Base-by-base conservation (phyloP, 2,113 vertebrate genomes). In the Poecilia latipinna region DNA sequence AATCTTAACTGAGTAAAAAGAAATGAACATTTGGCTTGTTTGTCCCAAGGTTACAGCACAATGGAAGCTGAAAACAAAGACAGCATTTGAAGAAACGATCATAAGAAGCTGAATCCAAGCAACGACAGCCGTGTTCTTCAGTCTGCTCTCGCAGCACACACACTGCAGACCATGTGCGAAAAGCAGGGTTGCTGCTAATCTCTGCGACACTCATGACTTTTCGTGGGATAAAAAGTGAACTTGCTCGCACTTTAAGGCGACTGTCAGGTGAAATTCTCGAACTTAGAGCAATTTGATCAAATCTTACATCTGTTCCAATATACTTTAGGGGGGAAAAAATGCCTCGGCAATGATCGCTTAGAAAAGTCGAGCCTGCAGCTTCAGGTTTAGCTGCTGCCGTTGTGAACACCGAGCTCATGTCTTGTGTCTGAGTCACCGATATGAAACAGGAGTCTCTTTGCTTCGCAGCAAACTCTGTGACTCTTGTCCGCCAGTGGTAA, bases 381-480 rank as follows among this genome's bases (percentile, higher is more conserved):
- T 44, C 0, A 3, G 65, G 67, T 64, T 57, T 44, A 29, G 8
- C 28, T 7, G 61, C 15, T 39, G 44, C 60, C 24, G 63, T 35
- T 26, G 62, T 42, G 31, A 33, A 61, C 22, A 17, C 22, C 22
- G 32, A 37, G 29, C 67, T 68, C 57, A 33, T 33, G 48, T 62
- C 54, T 69, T 0, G 12, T 2, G 26, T 70, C 68, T 76, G 81
- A 84, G 73, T 86, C 79, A 76, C 26, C 8, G n/a, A n/a, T 32
- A 70, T 12, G 2, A 32, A 72, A 66, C 28, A 63, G 11, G 44
- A 80, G 67, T 60, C 70, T 61, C 3, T 4, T 75, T 68, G 75
- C 79, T 64, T 78, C 69, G 10, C 26, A 4, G 64, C 72, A 85
- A 80, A 68, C 74, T 79, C 74, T 33, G 62, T 74, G 44, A 42